Evolutionary conservation across 2,888 invertebrate species (phyloP).

Genomic region (Clunio marinus): DNA sequence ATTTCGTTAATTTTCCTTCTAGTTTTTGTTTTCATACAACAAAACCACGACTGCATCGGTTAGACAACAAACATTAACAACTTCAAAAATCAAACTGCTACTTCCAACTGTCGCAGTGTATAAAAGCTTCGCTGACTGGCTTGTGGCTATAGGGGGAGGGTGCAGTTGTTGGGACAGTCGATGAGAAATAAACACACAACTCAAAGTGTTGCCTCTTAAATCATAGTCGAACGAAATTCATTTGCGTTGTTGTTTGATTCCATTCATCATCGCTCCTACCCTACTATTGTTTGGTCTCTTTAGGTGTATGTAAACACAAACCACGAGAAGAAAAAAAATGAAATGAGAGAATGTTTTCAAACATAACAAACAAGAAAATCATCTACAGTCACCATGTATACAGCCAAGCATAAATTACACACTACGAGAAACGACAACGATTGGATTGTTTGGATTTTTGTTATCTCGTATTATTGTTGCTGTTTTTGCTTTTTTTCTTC

Average conservation of each 20-base stretch:
- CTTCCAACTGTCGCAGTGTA: conserved; percentile 30
- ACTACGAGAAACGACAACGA: conserved; percentile 13
- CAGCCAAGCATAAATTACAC: conserved; percentile 26
- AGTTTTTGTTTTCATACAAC: background rate
- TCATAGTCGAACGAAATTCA: background rate
- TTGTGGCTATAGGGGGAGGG: conserved; percentile 24
- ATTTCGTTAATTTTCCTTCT: background rate
- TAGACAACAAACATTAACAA: conserved; percentile 30
- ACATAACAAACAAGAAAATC: conserved; percentile 28
- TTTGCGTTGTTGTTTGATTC: background rate
- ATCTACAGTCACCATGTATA: conserved; percentile 16
- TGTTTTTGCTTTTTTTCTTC: conserved; percentile 1
- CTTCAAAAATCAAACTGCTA: conserved; percentile 36
- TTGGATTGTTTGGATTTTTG: conserved; percentile 26
- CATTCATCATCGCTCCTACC: conserved; percentile 4
- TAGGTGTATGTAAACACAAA: conserved; percentile 32
- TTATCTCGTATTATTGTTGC: conserved; percentile 21
- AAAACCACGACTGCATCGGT: conserved; percentile 28
- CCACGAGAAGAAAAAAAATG: conserved; percentile 23
- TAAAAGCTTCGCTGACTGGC: conserved; percentile 17
- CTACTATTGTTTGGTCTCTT: conserved; percentile 29
- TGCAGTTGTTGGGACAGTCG: background rate
- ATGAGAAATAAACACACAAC: too few relatives aligned
- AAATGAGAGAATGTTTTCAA: conserved; percentile 18
- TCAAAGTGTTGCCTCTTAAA: background rate